phyloP scores from a whole-genome alignment of 2,888 invertebrate species.

The Drepanosiphum platanoidis region DNA sequence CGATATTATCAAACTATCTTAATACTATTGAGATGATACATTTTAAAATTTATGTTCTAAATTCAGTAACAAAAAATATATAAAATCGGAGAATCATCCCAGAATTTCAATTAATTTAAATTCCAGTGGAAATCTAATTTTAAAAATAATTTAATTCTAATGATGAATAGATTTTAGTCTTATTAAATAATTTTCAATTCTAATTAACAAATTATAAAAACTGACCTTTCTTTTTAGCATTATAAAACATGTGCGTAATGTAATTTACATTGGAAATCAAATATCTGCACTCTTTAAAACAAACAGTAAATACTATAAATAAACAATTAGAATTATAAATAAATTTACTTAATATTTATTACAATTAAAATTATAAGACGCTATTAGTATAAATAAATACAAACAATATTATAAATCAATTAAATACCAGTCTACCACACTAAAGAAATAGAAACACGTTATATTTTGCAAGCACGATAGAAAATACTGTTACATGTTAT shows the following conservation, averaged over 20 bases:
- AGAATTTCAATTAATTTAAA: constrained; percentile 31
- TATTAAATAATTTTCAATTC: constrained; percentile 34
- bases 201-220: constrained; percentile 59
- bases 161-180: constrained; percentile 40
- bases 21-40: constrained; percentile 57
- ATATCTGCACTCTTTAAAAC: constrained; percentile 19
- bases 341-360: constrained; percentile 31
- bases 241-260: constrained; percentile 27
- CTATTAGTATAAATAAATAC: constrained; percentile 40
- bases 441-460: constrained; percentile 26
- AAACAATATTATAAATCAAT: constrained; percentile 55
- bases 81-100: constrained; percentile 43
- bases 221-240: constrained; percentile 22
- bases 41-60: constrained; percentile 52
- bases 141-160: constrained; percentile 44
- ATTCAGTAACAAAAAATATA: constrained; percentile 61
- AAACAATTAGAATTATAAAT: constrained; percentile 39
- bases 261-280: constrained; percentile 36
- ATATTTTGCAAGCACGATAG: constrained; percentile 40
- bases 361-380: constrained; percentile 42
- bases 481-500: constrained; percentile 45
- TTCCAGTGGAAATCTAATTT: constrained; percentile 36
- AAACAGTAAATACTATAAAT: constrained; percentile 33
- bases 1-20: constrained; percentile 54
- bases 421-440: constrained; percentile 47